Evolutionary conservation across 2,797 vertebrate genomes (phyloP), one percentile per base, ranked within the genome.

Genomic region (Columba guinea): DNA sequence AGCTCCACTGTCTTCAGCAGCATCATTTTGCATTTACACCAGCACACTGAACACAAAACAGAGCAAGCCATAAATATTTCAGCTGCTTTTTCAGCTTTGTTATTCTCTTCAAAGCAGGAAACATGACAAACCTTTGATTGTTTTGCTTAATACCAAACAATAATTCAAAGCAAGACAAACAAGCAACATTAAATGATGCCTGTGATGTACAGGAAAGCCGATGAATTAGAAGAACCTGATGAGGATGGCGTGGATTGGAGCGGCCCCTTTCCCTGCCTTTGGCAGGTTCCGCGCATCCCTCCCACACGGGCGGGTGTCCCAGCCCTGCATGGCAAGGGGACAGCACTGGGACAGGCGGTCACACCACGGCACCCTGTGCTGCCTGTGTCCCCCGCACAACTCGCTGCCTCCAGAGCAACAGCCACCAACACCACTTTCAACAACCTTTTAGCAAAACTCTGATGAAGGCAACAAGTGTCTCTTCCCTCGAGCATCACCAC

Each of bases 41-140:
- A 86, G 76, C 62, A 93, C 55, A 67, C 11, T 4, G 48, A 95
- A 73, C 52, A 10, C 77, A 75, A 90, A 91, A 87, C 85, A 95
- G 89, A 95, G 86, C n/a, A 46, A 89, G 76, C 90, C 92, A 97
- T 97, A 96, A 97, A 97, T 97, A 97, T 97, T 97, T 96, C 85
- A 97, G 90, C 84, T 90, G 84, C 71, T 93, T 91, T 91, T 95
- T 56, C 93, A 89, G 95, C 96, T 97, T 96, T 97, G 95, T 94
- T 96, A 96, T 81, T 70, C 92, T 27, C 77, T 94, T 97, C 95
- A 96, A 97, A 96, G 95, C 80, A 77, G 88, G 88, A 96, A 97
- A 97, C 96, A 97, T 96, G 97, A 97, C 97, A 97, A 96, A 96
- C 92, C 96, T 97, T 97, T 97, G 97, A 97, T 97, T 97, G 94